Evolutionary conservation across 1,140 invertebrate genomes (phyloP).

Genomic region (Sinella curviseta): DNA sequence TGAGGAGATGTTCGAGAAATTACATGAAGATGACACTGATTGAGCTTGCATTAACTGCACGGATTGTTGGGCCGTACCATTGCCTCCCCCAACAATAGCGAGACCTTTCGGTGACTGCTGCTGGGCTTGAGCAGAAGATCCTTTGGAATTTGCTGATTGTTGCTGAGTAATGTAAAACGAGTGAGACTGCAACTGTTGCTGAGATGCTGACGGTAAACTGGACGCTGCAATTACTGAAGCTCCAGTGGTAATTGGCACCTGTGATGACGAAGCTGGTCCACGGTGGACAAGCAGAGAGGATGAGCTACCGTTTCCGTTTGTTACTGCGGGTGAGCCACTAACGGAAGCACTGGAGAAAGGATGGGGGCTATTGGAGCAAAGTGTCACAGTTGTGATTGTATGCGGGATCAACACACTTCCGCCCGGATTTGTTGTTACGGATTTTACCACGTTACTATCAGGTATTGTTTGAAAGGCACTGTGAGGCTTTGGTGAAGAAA

Average conservation of each 20-base stretch:
- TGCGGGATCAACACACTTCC: slow-evolving; percentile 12
- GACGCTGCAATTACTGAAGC: background rate
- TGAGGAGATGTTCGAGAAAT: background rate
- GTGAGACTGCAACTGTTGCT: slow-evolving; percentile 36
- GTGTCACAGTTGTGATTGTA: slow-evolving; percentile 15
- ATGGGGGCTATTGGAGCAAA: slow-evolving; percentile 7
- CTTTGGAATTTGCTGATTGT: slow-evolving; percentile 22
- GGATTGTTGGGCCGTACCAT: background rate
- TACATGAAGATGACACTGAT: background rate
- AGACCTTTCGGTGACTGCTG: background rate
- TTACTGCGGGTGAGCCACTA: background rate
- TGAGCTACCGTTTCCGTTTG: slow-evolving; percentile 15
- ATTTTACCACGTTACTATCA: background rate
- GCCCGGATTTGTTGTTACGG: background rate
- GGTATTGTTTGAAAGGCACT: slow-evolving; percentile 38
- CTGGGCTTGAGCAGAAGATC: slow-evolving; percentile 13
- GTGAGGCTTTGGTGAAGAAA: slow-evolving; percentile 45
- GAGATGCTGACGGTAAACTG: background rate
- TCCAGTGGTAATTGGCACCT: slow-evolving; percentile 52
- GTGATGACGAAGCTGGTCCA: slow-evolving; percentile 1
- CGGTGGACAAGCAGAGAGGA: background rate
- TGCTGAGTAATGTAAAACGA: slow-evolving; percentile 43
- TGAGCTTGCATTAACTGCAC: background rate
- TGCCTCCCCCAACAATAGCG: background rate
- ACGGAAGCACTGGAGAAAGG: slow-evolving; percentile 15